phyloP scores from a whole-genome alignment of 2,113 vertebrate species.

The Aptenodytes patagonicus region DNA sequence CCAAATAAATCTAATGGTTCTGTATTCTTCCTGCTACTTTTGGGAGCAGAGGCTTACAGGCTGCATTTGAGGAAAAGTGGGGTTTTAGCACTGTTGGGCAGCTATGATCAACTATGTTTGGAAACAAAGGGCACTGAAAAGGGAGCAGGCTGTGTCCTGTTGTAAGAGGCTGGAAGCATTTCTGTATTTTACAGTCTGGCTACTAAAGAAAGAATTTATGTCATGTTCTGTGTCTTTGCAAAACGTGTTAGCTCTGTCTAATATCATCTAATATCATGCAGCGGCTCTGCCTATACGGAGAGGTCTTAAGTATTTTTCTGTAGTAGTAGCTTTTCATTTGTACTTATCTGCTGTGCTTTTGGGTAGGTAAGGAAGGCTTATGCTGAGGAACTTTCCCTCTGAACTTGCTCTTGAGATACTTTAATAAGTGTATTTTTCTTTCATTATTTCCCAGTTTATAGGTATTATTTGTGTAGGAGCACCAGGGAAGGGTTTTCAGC shows the following conservation, averaged over 20 bases:
- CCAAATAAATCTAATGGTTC: rapidly evolving
- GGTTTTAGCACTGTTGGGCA: rapidly evolving
- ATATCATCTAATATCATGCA: rapidly evolving
- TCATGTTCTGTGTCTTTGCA: rapidly evolving
- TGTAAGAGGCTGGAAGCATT: rapidly evolving
- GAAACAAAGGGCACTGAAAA: rapidly evolving
- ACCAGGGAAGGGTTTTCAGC: neutral
- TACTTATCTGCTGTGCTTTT: rapidly evolving
- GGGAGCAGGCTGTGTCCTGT: rapidly evolving
- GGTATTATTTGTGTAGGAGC: rapidly evolving
- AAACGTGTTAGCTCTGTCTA: neutral
- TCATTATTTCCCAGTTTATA: neutral
- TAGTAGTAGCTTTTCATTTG: neutral
- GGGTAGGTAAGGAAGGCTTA: rapidly evolving
- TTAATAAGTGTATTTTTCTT: rapidly evolving
- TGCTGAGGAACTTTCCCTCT: neutral
- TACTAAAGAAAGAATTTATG: neutral
- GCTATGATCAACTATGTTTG: rapidly evolving
- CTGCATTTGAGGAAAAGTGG: rapidly evolving
- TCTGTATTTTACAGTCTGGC: rapidly evolving
- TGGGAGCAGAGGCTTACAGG: rapidly evolving
- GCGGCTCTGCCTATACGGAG: neutral
- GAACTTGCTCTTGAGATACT: neutral
- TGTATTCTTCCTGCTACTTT: rapidly evolving
- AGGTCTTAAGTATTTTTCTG: neutral